Evolutionary conservation across 2,797 vertebrate genomes (phyloP).

Genomic region (Anabas testudineus): DNA sequence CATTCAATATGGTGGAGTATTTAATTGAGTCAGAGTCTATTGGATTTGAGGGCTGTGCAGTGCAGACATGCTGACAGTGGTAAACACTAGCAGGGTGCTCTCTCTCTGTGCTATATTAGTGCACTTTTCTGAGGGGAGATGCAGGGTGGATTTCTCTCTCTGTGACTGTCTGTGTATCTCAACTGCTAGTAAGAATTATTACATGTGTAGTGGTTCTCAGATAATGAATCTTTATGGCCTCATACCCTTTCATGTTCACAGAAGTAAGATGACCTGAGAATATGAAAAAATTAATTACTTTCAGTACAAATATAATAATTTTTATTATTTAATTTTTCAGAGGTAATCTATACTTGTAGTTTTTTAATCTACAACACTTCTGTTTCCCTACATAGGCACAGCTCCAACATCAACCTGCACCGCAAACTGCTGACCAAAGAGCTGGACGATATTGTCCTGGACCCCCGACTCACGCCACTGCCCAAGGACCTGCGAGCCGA

Average conservation of each 20-base stretch:
- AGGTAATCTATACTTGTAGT: background rate
- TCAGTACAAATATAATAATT: constrained; percentile 8
- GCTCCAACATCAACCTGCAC: constrained; percentile 99
- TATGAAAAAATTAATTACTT: constrained; percentile 6
- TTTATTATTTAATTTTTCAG: constrained; percentile 23
- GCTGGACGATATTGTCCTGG: constrained; percentile 98
- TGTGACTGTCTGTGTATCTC: constrained; percentile 39
- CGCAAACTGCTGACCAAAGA: constrained; percentile 99
- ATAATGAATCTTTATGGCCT: constrained; percentile 26
- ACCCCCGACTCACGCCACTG: constrained; percentile 86
- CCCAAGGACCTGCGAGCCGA: constrained; percentile 88
- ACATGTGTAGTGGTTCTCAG: constrained; percentile 19
- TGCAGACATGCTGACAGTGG: constrained; percentile 95
- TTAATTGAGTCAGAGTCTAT: constrained; percentile 99
- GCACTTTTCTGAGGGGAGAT: constrained; percentile 57
- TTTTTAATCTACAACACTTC: constrained; percentile 24
- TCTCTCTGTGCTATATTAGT: constrained; percentile 58
- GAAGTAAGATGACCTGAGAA: constrained; percentile 17
- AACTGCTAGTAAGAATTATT: constrained; percentile 34
- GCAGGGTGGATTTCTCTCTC: constrained; percentile 45
- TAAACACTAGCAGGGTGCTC: constrained; percentile 89
- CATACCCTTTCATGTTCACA: constrained; percentile 12
- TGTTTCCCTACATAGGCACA: constrained; percentile 88
- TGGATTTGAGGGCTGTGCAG: constrained; percentile 91
- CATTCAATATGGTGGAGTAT: constrained; percentile 94